Evolutionary conservation across 1,140 invertebrate species (phyloP).

Genomic region (Triops cancriformis): DNA sequence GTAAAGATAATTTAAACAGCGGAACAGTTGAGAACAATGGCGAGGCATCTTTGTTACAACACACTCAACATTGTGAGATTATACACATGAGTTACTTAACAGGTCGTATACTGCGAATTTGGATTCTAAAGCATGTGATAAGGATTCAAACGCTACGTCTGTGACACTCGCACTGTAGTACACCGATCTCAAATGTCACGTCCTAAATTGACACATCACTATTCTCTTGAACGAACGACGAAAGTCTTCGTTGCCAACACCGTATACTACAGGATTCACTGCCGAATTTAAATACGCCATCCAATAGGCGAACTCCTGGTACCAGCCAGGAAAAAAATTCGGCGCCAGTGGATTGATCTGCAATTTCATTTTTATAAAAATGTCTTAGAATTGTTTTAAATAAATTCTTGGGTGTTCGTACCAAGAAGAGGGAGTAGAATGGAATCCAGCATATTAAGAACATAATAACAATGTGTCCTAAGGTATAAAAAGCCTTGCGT

Average conservation of each 20-base stretch:
- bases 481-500: constrained; percentile 30
- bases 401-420: constrained; percentile 17
- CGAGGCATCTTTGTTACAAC: too few species aligned
- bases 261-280: constrained; percentile 38
- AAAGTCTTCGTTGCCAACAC: constrained; percentile 40
- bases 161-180: too few species aligned
- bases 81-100: too few species aligned
- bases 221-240: constrained; percentile 35
- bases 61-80: too few species aligned
- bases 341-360: constrained; percentile 31
- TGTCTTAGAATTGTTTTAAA: not conserved
- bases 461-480: constrained; percentile 40
- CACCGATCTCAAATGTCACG: too few species aligned
- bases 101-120: too few species aligned
- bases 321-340: constrained; percentile 30
- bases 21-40: too few species aligned
- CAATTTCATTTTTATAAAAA: constrained; percentile 7
- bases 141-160: too few species aligned
- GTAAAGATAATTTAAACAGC: too few species aligned
- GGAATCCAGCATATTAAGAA: constrained; percentile 48
- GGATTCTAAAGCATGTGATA: too few species aligned
- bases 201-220: not conserved
- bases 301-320: constrained; percentile 39
- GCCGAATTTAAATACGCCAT: constrained; percentile 51
- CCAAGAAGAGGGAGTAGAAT: constrained; percentile 41